Evolutionary conservation across 2,888 invertebrate genomes (phyloP).

Genomic region (Mimachlamys varia): DNA sequence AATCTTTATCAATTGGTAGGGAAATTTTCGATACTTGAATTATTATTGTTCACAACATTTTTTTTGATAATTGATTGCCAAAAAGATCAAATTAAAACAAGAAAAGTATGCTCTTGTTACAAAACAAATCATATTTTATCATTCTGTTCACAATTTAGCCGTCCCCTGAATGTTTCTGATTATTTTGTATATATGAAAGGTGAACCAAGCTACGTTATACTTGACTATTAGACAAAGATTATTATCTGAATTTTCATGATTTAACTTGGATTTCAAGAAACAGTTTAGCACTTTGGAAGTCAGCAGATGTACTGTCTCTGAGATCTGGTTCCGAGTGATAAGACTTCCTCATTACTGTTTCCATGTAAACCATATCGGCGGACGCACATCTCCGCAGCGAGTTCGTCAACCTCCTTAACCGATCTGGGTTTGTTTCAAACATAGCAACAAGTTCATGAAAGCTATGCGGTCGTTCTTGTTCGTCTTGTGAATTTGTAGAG

Average conservation of each 20-base stretch:
- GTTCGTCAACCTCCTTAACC: slow-evolving; percentile 58
- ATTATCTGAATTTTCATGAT: slow-evolving; percentile 9
- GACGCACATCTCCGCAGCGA: slow-evolving; percentile 70
- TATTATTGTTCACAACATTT: too few species aligned
- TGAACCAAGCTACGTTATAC: not conserved
- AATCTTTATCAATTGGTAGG: too few species aligned
- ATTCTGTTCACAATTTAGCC: not conserved
- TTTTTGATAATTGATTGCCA: too few species aligned
- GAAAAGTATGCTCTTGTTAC: too few species aligned
- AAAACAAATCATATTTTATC: not conserved
- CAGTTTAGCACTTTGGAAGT: slow-evolving; percentile 39
- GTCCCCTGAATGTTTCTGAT: not conserved
- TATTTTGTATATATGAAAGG: not conserved
- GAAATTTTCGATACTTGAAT: too few species aligned
- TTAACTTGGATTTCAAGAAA: slow-evolving; percentile 42
- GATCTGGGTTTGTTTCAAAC: slow-evolving; percentile 66
- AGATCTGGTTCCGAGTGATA: slow-evolving; percentile 66
- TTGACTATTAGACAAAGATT: not conserved
- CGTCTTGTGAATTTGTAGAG: slow-evolving; percentile 50
- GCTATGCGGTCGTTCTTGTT: slow-evolving; percentile 69
- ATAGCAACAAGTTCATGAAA: slow-evolving; percentile 74
- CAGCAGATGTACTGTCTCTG: slow-evolving; percentile 33
- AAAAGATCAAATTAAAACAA: too few species aligned
- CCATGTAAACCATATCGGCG: slow-evolving; percentile 65
- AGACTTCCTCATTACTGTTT: slow-evolving; percentile 62